phyloP scores from a whole-genome alignment of 2,888 invertebrate genomes.

The Timema podura region DNA sequence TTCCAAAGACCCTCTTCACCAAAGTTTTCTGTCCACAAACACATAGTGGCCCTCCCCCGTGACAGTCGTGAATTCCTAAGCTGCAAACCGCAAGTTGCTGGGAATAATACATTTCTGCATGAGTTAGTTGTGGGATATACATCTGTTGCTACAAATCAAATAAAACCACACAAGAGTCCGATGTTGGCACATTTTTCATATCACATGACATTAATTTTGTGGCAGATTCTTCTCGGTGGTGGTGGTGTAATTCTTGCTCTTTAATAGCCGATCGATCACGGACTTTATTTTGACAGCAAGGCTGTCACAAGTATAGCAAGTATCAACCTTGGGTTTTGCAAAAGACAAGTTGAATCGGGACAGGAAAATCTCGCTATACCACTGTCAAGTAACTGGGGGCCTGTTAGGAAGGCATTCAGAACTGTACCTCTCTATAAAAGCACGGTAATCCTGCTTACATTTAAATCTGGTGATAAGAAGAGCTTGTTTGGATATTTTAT shows the following conservation, averaged over 20 bases:
- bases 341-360: background rate
- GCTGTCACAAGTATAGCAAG: background rate
- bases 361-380: background rate
- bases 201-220: background rate
- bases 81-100: background rate
- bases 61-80: background rate
- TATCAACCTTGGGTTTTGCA: too few species aligned
- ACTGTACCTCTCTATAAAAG: background rate
- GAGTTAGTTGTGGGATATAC: background rate
- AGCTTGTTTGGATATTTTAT: background rate
- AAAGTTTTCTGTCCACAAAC: background rate
- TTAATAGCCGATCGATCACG: background rate
- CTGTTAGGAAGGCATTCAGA: background rate
- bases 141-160: constrained; percentile 11
- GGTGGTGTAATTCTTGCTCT: background rate
- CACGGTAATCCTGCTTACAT: constrained; percentile 7
- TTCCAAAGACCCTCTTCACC: background rate
- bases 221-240: background rate
- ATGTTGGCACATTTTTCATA: constrained; percentile 2
- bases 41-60: background rate
- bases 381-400: background rate
- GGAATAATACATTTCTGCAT: background rate
- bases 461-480: background rate
- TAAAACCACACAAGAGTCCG: background rate
- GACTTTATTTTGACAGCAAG: background rate